These are phyloP conservation scores for Epinephelus lanceolatus DNA, from an alignment of 2,113 vertebrate species.

Conservation along the genomic window DNA sequence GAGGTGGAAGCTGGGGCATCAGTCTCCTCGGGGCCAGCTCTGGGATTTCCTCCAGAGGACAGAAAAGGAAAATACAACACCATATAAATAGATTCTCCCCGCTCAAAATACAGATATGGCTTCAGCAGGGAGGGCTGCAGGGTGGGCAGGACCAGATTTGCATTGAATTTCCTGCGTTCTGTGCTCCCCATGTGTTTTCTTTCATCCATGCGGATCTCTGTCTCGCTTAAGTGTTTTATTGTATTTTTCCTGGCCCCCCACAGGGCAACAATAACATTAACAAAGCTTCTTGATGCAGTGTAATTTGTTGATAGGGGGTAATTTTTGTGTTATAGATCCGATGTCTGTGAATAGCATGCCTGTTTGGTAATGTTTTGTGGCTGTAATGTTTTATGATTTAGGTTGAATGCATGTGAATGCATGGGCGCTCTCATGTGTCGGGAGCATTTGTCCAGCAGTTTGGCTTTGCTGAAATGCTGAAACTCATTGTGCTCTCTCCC, in stretches of 20 bases:
- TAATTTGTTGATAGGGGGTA: slow-evolving; percentile 57
- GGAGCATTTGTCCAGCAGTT: slow-evolving; percentile 23
- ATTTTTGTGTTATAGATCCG: slow-evolving; percentile 27
- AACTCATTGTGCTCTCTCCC: slow-evolving; percentile 51
- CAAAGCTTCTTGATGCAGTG: slow-evolving; percentile 52
- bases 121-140: slow-evolving; percentile 16
- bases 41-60: slow-evolving; percentile 75
- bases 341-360: slow-evolving; percentile 21
- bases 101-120: slow-evolving; percentile 63
- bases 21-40: slow-evolving; percentile 63
- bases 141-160: slow-evolving; percentile 40
- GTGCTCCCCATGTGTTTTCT: slow-evolving; percentile 45
- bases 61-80: slow-evolving; percentile 70
- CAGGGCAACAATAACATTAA: slow-evolving; percentile 53
- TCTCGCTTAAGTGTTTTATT: slow-evolving; percentile 63
- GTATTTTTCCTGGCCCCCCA: slow-evolving; percentile 51
- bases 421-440: slow-evolving; percentile 1
- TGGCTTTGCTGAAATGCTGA: slow-evolving; percentile 31
- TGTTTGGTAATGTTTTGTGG: slow-evolving; percentile 15
- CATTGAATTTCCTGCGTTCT: slow-evolving; percentile 64
- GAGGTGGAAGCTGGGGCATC: slow-evolving; percentile 65
- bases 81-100: slow-evolving; percentile 76
- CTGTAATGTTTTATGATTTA: slow-evolving; percentile 33
- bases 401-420: slow-evolving; percentile 14
- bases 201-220: slow-evolving; percentile 60